Conservation (phyloP, 2,797 vertebrate genomes). For the Otolemur crassicaudatus region DNA sequence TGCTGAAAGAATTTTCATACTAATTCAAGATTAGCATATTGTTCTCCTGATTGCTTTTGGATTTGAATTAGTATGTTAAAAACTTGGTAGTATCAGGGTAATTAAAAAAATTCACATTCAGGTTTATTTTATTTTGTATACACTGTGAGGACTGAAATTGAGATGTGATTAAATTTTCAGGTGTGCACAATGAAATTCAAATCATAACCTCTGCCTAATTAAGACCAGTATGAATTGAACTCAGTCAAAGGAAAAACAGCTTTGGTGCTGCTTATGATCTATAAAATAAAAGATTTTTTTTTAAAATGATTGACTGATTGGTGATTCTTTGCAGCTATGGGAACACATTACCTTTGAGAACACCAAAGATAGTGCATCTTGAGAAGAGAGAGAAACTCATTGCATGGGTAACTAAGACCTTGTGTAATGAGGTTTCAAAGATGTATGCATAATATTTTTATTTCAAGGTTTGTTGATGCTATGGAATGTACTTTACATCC, state of each 20-base stretch:
- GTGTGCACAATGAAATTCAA: slow-evolving; percentile 47
- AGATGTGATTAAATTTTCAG: slow-evolving; percentile 38
- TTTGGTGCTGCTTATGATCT: slow-evolving; percentile 8
- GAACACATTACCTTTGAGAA: slow-evolving; percentile 12
- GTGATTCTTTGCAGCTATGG: background rate
- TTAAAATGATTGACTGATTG: background rate
- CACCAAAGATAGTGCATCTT: background rate
- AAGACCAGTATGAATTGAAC: slow-evolving; percentile 12
- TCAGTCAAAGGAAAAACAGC: slow-evolving; percentile 32
- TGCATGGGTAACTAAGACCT: background rate
- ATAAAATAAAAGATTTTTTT: slow-evolving; percentile 37
- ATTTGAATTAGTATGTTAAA: slow-evolving; percentile 2
- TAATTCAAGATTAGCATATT: background rate
- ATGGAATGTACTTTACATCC: background rate
- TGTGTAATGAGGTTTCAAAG: background rate
- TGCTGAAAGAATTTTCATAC: slow-evolving; percentile 5
- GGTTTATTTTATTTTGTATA: slow-evolving; percentile 36
- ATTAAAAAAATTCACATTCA: background rate
- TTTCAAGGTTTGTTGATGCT: slow-evolving; percentile 7
- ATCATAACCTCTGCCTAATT: background rate
- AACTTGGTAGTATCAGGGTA: slow-evolving; percentile 6
- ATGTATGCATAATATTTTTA: background rate
- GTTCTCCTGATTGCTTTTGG: slow-evolving; percentile 36
- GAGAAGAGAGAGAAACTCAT: background rate
- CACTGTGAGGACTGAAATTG: slow-evolving; percentile 11